phyloP scores from a whole-genome alignment of 2,888 invertebrate genomes.

The Callyntrura guangdongensis region DNA sequence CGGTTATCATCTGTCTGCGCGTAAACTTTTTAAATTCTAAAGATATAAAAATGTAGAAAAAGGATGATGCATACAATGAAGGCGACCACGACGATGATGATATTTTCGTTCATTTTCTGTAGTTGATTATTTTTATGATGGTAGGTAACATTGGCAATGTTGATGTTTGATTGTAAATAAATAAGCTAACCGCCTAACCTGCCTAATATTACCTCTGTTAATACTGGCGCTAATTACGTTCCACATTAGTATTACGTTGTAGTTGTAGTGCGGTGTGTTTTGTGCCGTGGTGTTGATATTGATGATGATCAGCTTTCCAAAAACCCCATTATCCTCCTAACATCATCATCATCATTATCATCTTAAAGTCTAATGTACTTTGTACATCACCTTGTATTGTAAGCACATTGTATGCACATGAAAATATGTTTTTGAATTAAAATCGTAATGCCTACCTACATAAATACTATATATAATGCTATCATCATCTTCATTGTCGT shows the following conservation, averaged over 20 bases:
- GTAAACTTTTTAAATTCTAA: slow-evolving; percentile 5
- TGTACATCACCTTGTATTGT: neutral
- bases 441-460: too few species aligned
- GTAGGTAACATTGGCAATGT: neutral
- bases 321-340: slow-evolving; percentile 3
- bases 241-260: slow-evolving; percentile 17
- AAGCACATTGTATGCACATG: neutral
- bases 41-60: neutral
- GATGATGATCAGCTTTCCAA: slow-evolving; percentile 47
- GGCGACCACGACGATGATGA: neutral
- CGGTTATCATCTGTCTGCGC: neutral
- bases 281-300: too few species aligned
- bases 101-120: neutral
- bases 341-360: neutral
- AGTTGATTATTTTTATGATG: too few species aligned
- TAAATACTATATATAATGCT: too few species aligned
- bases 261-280: neutral
- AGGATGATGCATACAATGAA: neutral
- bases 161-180: neutral
- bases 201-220: too few species aligned
- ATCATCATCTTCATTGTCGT: neutral
- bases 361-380: neutral
- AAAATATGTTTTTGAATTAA: too few species aligned
- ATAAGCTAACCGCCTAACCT: slow-evolving; percentile 26
- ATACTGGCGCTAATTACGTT: neutral